Evolutionary conservation across 2,113 vertebrate species (phyloP), one percentile per base, ranked within the genome.

Genomic region (Peromyscus maniculatus): DNA sequence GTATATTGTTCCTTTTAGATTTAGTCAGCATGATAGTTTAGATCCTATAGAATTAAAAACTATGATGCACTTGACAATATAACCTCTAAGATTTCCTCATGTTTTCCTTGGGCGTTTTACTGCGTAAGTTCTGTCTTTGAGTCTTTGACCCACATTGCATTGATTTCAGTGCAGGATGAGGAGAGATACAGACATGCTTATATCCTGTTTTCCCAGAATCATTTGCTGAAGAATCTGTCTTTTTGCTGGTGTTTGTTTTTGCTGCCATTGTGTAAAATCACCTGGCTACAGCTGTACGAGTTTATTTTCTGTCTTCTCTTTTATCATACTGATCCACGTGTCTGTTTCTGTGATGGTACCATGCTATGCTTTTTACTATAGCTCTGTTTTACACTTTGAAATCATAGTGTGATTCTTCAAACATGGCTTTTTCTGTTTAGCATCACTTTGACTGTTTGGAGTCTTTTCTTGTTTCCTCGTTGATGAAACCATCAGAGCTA

Each of bases 11-110:
- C 15, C 33, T 69, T 66, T 86, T 79, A 74, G 5, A 21, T 59
- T 72, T 75, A 80, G 22, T 77, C 64, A 94, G 15, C n/a, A 74
- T 66, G 67, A 91, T 66, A 83, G 24, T 96, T 79, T 83, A 67
- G 69, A 69, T 17, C 15, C 36, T 75, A 33, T 39, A 43, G 49
- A 33, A 49, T 49, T 67, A 33, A 49, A 33, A 80, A 94, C 36
- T 84, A 90, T n/a, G 8, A 66, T 15, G 57, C n/a, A 55, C 15
- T 46, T 57, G 39, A 57, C 31, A 55, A 8, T 66, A 31, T 55
- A 93, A n/a, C 8, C 1, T 59, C 12, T 31, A 43, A 49, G 10
- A 36, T 67, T 69, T 69, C 10, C 10, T 49, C 8, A 19, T 19
- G 39, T 46, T 64, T 86, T 64, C 59, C 15, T 86, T n/a, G 64